These are phyloP conservation scores for Stegophylla sp. DNA, from an alignment of 2,888 invertebrate genomes.

Conservation along the genomic window DNA sequence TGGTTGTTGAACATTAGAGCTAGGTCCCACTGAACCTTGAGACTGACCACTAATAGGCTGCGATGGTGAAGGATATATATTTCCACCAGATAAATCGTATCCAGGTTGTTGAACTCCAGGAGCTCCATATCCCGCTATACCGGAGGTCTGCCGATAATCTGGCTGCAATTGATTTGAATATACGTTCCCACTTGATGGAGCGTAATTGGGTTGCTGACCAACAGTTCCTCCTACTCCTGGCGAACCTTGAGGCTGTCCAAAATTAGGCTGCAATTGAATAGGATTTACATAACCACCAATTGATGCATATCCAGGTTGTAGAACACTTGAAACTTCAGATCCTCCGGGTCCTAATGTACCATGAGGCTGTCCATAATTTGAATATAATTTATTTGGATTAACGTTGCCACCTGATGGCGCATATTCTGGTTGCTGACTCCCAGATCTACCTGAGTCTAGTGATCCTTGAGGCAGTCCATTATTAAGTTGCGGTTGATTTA, in stretches of 20 bases:
- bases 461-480: slow-evolving; percentile 33
- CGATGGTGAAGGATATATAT: not conserved
- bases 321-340: slow-evolving; percentile 40
- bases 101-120: slow-evolving; percentile 14
- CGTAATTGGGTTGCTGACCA: not conserved
- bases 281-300: not conserved
- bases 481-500: not conserved
- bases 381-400: slow-evolving; percentile 16
- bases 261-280: not conserved
- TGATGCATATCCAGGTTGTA: slow-evolving; percentile 17
- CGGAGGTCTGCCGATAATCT: too few species aligned
- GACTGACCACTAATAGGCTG: too few species aligned
- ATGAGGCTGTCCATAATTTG: slow-evolving; percentile 42
- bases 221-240: not conserved
- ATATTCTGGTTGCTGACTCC: slow-evolving; percentile 9
- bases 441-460: not conserved
- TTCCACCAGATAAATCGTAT: not conserved
- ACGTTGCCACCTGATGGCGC: not conserved
- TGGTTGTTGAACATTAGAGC: not conserved
- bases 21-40: too few species aligned
- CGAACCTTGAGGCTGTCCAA: slow-evolving; percentile 12
- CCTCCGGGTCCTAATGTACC: slow-evolving; percentile 33
- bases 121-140: not conserved
- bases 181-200: too few species aligned
- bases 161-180: too few species aligned